phyloP scores from a whole-genome alignment of 1,140 invertebrate species.

The Drosophila equinoxialis region DNA sequence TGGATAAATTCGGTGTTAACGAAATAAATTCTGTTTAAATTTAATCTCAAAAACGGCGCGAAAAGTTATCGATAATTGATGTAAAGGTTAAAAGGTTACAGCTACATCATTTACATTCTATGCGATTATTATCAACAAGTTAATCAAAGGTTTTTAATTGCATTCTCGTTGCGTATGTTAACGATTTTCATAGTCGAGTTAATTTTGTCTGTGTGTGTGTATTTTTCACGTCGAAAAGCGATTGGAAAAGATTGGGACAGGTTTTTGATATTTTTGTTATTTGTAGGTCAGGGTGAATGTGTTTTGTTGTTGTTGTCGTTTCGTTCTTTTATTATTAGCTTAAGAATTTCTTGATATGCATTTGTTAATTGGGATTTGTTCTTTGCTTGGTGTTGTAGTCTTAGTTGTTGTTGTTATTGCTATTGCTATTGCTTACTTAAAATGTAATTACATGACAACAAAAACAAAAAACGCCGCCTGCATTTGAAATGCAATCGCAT shows the following conservation, averaged over 20 bases:
- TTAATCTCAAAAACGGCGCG: too few species aligned
- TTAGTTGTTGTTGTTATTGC: not conserved
- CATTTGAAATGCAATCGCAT: slow-evolving; percentile 49
- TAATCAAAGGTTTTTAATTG: slow-evolving; percentile 8
- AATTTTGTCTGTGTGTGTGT: not conserved
- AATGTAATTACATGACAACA: slow-evolving; percentile 53
- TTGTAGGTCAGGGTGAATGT: slow-evolving; percentile 66
- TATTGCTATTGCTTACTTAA: slow-evolving; percentile 9
- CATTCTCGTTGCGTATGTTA: not conserved
- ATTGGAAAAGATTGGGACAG: slow-evolving; percentile 19
- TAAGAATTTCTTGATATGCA: slow-evolving; percentile 7
- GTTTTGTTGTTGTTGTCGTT: slow-evolving; percentile 29
- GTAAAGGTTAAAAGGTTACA: too few species aligned
- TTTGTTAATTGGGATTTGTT: slow-evolving; percentile 15
- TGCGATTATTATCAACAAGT: not conserved
- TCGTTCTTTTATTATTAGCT: slow-evolving; percentile 7
- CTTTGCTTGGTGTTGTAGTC: slow-evolving; percentile 18
- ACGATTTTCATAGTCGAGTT: not conserved
- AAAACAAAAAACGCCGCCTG: not conserved
- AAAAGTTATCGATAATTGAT: too few species aligned
- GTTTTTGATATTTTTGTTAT: slow-evolving; percentile 23
- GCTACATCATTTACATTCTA: too few species aligned
- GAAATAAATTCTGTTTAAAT: too few species aligned
- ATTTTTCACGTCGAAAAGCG: not conserved
- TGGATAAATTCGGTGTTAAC: too few species aligned